Conservation (phyloP, 2,113 vertebrate genomes). For the Callipepla californica region DNA sequence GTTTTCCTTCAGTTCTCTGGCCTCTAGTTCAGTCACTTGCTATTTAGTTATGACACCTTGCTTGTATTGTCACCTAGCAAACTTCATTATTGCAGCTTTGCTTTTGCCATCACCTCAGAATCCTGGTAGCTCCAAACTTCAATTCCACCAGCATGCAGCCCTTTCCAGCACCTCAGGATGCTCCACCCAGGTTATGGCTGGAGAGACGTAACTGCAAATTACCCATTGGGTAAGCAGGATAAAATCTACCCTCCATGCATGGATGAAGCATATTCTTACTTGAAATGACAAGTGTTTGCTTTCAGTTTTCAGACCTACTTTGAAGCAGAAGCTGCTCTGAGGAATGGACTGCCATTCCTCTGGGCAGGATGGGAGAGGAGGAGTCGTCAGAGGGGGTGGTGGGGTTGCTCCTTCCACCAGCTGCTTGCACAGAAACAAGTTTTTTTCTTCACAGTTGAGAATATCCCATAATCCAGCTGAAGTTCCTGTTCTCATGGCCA, state of each 20-base stretch:
- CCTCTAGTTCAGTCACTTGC: not conserved
- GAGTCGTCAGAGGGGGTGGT: conserved; percentile 80
- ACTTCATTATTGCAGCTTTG: not conserved
- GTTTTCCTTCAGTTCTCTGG: not conserved
- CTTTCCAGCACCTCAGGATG: not conserved
- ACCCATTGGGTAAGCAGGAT: not conserved
- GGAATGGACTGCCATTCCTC: conserved; percentile 77
- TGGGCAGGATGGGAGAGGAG: conserved; percentile 78
- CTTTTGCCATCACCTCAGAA: not conserved
- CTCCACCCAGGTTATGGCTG: not conserved
- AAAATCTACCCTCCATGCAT: not conserved
- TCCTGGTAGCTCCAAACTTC: not conserved
- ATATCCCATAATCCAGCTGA: conserved; percentile 94
- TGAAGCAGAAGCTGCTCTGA: conserved; percentile 79
- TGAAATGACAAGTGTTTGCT: not conserved
- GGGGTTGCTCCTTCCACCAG: conserved; percentile 83
- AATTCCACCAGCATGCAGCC: not conserved
- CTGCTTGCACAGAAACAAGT: conserved; percentile 92
- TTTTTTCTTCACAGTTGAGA: conserved; percentile 83
- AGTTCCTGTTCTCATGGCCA: conserved; percentile 89
- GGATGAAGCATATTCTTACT: not conserved
- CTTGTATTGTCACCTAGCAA: not conserved
- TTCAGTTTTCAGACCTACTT: conserved; percentile 75
- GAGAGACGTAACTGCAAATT: rapidly evolving
- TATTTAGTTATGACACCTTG: not conserved